These are phyloP conservation scores for Ceyx margarethae DNA, from an alignment of 2,113 vertebrate species.

Conservation along the genomic window DNA sequence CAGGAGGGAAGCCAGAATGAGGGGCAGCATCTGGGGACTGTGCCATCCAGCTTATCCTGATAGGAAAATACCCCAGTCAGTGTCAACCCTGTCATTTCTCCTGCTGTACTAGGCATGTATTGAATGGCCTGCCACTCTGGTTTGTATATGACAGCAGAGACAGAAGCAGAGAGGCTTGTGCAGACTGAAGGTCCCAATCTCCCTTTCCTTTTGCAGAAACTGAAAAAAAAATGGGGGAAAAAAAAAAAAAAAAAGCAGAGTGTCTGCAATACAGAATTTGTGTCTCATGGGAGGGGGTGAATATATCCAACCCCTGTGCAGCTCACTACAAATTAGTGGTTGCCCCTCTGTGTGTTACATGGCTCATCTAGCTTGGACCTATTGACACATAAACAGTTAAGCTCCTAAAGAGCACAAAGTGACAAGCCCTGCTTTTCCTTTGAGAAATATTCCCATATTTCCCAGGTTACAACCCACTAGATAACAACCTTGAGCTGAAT, in stretches of 20 bases:
- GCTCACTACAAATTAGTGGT: neutral
- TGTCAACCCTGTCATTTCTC: neutral
- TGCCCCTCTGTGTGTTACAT: neutral
- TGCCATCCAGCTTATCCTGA: neutral
- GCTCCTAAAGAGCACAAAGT: neutral
- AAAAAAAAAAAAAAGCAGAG: neutral
- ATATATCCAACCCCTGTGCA: neutral
- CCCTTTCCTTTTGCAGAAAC: neutral
- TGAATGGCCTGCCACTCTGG: neutral
- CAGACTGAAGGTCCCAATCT: neutral
- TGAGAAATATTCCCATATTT: conserved; percentile 58
- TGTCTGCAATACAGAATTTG: neutral
- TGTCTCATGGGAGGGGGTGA: neutral
- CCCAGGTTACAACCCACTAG: conserved; percentile 44
- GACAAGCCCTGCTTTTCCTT: conserved; percentile 24
- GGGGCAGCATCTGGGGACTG: neutral
- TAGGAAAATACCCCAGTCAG: neutral
- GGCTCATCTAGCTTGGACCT: neutral
- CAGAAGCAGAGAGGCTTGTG: neutral
- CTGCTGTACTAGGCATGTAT: neutral
- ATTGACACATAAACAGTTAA: conserved; percentile 8
- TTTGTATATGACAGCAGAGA: neutral
- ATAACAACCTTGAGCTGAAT: conserved; percentile 58
- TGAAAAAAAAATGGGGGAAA: neutral
- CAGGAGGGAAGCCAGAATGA: neutral